Base-by-base conservation (phyloP, 92 coral and sea anemone genomes). In the Actinernus sp. region DNA sequence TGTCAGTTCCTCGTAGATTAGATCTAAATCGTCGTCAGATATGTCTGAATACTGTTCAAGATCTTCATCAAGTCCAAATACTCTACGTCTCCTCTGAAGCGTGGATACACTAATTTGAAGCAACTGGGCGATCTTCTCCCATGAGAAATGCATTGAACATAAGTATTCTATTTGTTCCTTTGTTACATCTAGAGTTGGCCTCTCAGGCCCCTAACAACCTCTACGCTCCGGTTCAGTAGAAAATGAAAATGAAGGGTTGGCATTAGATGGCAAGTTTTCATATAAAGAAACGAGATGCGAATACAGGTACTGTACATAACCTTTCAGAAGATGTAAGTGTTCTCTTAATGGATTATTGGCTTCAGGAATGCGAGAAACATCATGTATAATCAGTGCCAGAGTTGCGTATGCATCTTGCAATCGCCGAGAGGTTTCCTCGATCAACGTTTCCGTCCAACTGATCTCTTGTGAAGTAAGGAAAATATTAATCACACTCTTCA, bases 361-460 rank as follows among this genome's bases (percentile, higher is more conserved):
- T 56, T 56, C 34, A 46, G 68, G 41, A 52, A 52, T 31, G 31
- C 14, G 59, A 49, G 74, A n/a, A 51, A 51, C 24, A 26, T 66
- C 63, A n/a, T 52, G 49, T 32, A 14, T 49, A 32, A 50, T 33
- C 45, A 65, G 36, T 34, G 49, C 37, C 51, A 66, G 63, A 43
- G 78, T 66, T 59, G 77, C 82, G 46, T 82, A 74, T 22, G 71
- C 55, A 64, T 82, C 84, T 38, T 64, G 41, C 71, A 82, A 53
- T 49, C 63, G 78, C 55, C 50, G 62, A 38, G 58, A 53, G 19
- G 81, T 58, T 77, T 74, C 78, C 17, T 74, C 65, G 37, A 74
- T 60, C 57, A 56, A 49, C 80, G 56, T 78, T 37, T 49, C 78
- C 21, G 83, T 74, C 63, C 74, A 51, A 54, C 14, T 39, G 17